Percentiles rank a stretch among this genome's conserved stretches.
Evolutionary conservation across 2,797 vertebrate genomes (phyloP).

Genomic region (Phataginus tetradactyla): DNA sequence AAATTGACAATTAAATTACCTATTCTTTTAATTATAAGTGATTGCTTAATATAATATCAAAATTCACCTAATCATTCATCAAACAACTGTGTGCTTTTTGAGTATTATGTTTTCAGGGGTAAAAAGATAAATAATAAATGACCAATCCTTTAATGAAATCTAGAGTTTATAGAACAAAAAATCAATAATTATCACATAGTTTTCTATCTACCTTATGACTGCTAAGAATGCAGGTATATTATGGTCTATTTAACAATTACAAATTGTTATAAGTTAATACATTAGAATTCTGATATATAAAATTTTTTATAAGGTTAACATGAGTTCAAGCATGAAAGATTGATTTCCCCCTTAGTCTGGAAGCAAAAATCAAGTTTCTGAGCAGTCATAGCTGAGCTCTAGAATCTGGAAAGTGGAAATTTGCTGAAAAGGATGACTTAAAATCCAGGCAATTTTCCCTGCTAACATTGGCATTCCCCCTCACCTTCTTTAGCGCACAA

Average conservation of each 20-base stretch:
- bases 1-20: neutral
- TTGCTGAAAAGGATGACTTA: neutral
- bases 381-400: neutral
- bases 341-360: neutral
- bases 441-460: neutral
- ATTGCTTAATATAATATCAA: neutral
- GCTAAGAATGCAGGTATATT: neutral
- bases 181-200: neutral
- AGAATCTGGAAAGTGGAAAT: neutral
- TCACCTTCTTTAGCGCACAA: neutral
- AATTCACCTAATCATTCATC: neutral
- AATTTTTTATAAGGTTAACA: neutral
- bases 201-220: neutral
- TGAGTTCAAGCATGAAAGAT: neutral
- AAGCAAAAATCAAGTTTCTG: neutral
- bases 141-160: neutral
- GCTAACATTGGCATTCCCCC: neutral
- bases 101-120: neutral
- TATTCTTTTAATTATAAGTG: slow-evolving; percentile 53
- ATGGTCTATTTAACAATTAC: neutral
- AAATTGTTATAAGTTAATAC: neutral
- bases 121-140: slow-evolving; percentile 17
- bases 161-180: neutral
- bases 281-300: neutral
- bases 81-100: neutral